These are phyloP conservation scores for Clepsis dumicolana DNA, from an alignment of 2,888 invertebrate species.

Conservation along the genomic window DNA sequence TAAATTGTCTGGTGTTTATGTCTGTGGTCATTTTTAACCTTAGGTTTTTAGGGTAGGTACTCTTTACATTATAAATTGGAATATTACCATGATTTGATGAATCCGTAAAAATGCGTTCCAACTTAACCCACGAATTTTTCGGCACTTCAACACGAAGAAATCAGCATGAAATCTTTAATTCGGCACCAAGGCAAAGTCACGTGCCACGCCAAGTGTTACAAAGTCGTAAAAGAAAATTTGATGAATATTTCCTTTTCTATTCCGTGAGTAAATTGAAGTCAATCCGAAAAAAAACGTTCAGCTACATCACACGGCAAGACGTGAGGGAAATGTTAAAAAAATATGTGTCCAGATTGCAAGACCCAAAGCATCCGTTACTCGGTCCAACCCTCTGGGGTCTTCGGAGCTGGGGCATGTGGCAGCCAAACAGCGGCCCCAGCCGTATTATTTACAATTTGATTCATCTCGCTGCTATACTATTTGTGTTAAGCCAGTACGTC, in stretches of 20 bases:
- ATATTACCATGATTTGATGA: too few relatives aligned
- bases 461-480: conserved; percentile 60
- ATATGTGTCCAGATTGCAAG: conserved; percentile 50
- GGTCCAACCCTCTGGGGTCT: conserved; percentile 66
- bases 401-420: conserved; percentile 66
- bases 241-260: conserved; percentile 22
- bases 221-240: conserved; percentile 30
- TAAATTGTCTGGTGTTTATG: neutral
- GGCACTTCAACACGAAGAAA: neutral
- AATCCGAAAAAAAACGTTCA: conserved; percentile 38
- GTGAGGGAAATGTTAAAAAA: conserved; percentile 45
- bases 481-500: conserved; percentile 69
- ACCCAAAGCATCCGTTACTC: conserved; percentile 58
- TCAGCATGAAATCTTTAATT: neutral
- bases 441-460: conserved; percentile 55
- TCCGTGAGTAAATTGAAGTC: conserved; percentile 36
- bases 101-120: too few relatives aligned
- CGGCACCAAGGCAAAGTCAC: conserved; percentile 12
- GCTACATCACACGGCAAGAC: conserved; percentile 38
- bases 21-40: conserved; percentile 5
- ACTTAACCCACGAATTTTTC: neutral
- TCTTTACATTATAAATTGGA: neutral
- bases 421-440: conserved; percentile 51
- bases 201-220: conserved; percentile 12
- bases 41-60: too few relatives aligned